Evolutionary conservation across 2,888 invertebrate genomes (phyloP), one percentile per base, ranked within the genome.

Genomic region (Thymelicus lineola): DNA sequence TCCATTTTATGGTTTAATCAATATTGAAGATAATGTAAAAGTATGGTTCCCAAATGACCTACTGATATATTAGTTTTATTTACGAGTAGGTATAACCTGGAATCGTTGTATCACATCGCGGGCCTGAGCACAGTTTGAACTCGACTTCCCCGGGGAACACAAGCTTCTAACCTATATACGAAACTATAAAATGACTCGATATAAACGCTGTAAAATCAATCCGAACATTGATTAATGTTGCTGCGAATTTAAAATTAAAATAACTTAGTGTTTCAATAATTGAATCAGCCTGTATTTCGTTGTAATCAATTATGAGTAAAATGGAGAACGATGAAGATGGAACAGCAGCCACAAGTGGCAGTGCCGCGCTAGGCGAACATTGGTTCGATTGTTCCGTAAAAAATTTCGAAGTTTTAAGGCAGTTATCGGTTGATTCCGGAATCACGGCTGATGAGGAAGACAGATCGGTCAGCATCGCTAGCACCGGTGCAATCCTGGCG

Each of bases 341-440:
- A 76, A 77, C 74, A 71, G 46, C 10, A 45, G 82, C 85, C 83
- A 81, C 84, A 84, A 82, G 79, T 70, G 74, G 75, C 65, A 57
- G 62, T 70, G 77, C 79, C 66, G 81, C 75, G 74, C 73, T 74
- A 75, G 75, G 74, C 74, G 75, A 75, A 78, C 78, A 66, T 45
- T 48, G 57, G 46, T 58, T 46, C 35, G 67, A 74, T 71, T 71
- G 73, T 73, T 75, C 72, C 60, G 59, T 46, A 53, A 55, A 17
- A 36, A 42, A 55, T 14, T 59, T 75, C 74, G 71, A 76, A 68
- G 76, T 80, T 69, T 74, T 70, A 42, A 77, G 82, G 20, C 83
- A 84, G 68, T 69, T 75, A 35, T 86, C 86, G 17, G 71, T 80
- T 9, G 86, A 88, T 74, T 86, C 87, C 12, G 88, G 86, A 1